Percentiles rank a stretch among this genome's conserved stretches.
phyloP scores from a whole-genome alignment of 2,888 invertebrate species.

The Tiphia femorata region DNA sequence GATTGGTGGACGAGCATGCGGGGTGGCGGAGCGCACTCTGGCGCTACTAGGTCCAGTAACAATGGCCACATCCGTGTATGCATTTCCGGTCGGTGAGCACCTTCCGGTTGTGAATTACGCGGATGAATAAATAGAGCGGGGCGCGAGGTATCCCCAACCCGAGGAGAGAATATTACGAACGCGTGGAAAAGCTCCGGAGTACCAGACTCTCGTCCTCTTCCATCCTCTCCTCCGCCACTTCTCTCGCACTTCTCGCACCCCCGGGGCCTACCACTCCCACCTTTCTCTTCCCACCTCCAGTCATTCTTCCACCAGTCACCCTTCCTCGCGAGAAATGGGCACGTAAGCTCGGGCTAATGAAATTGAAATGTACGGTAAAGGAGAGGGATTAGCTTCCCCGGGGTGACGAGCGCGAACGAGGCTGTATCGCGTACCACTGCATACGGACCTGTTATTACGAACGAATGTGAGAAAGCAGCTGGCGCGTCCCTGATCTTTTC shows the following conservation, averaged over 20 bases:
- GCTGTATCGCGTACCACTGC: too few species aligned
- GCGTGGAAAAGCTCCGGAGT: too few species aligned
- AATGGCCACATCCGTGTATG: slow-evolving; percentile 63
- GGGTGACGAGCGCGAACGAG: not conserved
- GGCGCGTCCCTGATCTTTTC: not conserved
- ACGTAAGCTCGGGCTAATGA: slow-evolving; percentile 61
- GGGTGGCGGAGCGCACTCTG: slow-evolving; percentile 31
- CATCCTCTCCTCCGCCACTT: too few species aligned
- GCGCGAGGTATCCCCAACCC: slow-evolving; percentile 14
- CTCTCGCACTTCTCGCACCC: too few species aligned
- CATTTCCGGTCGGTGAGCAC: slow-evolving; percentile 66
- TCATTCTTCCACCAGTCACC: too few species aligned
- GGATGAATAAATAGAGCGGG: slow-evolving; percentile 64
- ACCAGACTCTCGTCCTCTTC: too few species aligned
- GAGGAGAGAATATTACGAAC: slow-evolving; percentile 24
- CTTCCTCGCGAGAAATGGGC: too few species aligned
- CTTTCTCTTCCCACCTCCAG: slow-evolving; percentile 22
- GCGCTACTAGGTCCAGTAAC: slow-evolving; percentile 49
- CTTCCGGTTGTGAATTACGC: slow-evolving; percentile 68
- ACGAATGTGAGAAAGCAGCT: not conserved
- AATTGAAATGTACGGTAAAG: slow-evolving; percentile 65
- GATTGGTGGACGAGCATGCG: slow-evolving; percentile 39
- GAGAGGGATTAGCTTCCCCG: slow-evolving; percentile 55
- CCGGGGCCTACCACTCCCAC: not conserved
- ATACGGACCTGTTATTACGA: slow-evolving; percentile 1